These are phyloP conservation scores for Coronaproctus castanopsis DNA, from an alignment of 2,888 invertebrate genomes.

Conservation along the genomic window DNA sequence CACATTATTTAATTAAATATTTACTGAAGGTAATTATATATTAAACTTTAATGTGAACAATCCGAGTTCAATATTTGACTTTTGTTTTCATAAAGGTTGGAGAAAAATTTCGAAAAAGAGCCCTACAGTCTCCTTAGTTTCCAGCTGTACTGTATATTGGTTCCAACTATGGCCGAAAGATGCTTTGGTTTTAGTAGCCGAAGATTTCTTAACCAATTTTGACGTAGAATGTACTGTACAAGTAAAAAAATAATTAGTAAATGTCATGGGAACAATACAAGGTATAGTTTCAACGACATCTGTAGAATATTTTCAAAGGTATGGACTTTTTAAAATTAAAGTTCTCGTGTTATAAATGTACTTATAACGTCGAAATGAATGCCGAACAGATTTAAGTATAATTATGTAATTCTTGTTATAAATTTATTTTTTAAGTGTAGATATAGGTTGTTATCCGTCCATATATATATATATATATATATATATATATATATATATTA, in stretches of 20 bases:
- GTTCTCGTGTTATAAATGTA: too few species aligned
- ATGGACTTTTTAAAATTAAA: too few species aligned
- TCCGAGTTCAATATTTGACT: constrained; percentile 27
- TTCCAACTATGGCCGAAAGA: constrained; percentile 96
- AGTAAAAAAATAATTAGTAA: constrained; percentile 69
- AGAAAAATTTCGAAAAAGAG: constrained; percentile 81
- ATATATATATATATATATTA: too few species aligned
- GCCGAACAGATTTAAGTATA: too few species aligned
- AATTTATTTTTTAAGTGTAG: too few species aligned
- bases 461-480: too few species aligned
- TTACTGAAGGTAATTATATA: background rate
- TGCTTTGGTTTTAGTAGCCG: constrained; percentile 76
- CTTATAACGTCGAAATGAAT: too few species aligned
- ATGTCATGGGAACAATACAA: constrained; percentile 83
- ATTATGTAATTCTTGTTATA: too few species aligned
- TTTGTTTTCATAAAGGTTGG: too few species aligned
- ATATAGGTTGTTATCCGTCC: too few species aligned
- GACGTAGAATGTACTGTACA: constrained; percentile 66
- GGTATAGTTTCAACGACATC: constrained; percentile 75
- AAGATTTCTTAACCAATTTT: constrained; percentile 75
- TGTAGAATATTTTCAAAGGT: constrained; percentile 62
- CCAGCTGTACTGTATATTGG: constrained; percentile 97
- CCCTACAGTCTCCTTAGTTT: constrained; percentile 84
- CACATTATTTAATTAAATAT: background rate
- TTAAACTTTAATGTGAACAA: background rate